Conservation (phyloP, 2,113 vertebrate species). For the Sakesphorus luctuosus region DNA sequence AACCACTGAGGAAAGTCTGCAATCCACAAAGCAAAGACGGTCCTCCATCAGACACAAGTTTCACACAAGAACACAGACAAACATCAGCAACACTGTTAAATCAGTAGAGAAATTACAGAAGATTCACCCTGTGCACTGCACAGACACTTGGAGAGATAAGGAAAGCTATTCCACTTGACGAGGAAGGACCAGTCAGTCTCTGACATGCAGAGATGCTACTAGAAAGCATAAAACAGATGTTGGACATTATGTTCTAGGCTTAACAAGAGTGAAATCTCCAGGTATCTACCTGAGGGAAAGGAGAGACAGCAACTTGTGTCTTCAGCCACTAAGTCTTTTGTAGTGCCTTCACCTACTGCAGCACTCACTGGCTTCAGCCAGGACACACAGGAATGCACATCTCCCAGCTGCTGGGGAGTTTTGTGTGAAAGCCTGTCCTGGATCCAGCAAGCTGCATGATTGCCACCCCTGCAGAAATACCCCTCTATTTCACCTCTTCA, state of each 20-base stretch:
- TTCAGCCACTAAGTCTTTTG: background rate
- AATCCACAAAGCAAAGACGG: background rate
- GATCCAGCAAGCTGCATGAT: background rate
- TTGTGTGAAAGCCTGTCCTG: rapidly evolving
- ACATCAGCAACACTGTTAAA: background rate
- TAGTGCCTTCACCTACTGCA: background rate
- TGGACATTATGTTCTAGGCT: background rate
- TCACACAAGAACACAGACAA: background rate
- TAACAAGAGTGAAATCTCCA: background rate
- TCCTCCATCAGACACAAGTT: background rate
- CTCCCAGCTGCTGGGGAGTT: background rate
- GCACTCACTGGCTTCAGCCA: background rate
- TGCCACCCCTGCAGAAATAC: rapidly evolving
- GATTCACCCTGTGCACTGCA: background rate
- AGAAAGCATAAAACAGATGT: background rate
- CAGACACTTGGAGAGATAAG: background rate
- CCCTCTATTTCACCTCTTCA: background rate
- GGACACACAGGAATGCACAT: rapidly evolving
- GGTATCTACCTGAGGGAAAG: background rate
- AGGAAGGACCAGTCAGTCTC: background rate
- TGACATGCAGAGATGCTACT: background rate
- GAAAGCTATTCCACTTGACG: background rate
- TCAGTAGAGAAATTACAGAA: background rate
- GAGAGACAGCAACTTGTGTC: background rate
- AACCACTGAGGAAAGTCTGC: background rate